phyloP scores from a whole-genome alignment of 2,797 vertebrate species.

The Leptoclinus maculatus region DNA sequence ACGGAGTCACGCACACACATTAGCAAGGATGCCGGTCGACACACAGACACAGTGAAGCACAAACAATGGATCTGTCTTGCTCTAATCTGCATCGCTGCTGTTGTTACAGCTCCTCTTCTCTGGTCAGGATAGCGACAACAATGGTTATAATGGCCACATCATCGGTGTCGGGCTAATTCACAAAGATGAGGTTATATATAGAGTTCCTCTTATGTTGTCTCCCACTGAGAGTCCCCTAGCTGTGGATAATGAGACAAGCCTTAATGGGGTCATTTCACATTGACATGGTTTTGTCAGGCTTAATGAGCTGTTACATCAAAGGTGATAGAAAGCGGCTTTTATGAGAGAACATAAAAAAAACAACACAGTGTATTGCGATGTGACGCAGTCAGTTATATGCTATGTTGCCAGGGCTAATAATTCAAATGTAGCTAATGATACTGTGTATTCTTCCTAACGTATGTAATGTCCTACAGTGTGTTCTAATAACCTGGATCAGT shows the following conservation, averaged over 20 bases:
- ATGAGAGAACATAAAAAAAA: constrained; percentile 56
- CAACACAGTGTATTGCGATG: constrained; percentile 48
- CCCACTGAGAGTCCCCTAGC: constrained; percentile 70
- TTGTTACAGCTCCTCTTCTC: constrained; percentile 53
- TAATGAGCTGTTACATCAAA: constrained; percentile 79
- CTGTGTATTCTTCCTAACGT: constrained; percentile 19
- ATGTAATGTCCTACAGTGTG: constrained; percentile 9
- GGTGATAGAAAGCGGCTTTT: constrained; percentile 66
- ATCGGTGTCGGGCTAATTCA: constrained; percentile 65
- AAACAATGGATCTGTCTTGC: constrained; percentile 56
- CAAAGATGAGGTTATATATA: constrained; percentile 75
- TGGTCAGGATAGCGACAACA: constrained; percentile 65
- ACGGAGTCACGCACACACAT: constrained; percentile 34
- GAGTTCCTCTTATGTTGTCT: constrained; percentile 71
- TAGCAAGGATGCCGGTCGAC: neutral
- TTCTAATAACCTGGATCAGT: constrained; percentile 31
- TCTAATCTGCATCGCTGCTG: constrained; percentile 61
- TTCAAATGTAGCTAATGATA: constrained; percentile 22
- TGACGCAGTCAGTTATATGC: constrained; percentile 28
- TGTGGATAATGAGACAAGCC: constrained; percentile 76
- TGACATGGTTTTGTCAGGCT: constrained; percentile 74
- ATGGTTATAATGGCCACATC: constrained; percentile 67
- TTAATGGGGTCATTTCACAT: constrained; percentile 78
- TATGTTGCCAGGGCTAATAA: constrained; percentile 26
- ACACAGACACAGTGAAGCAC: constrained; percentile 41